Percentiles rank a stretch among this genome's conserved stretches.
These are phyloP conservation scores for Torymus aiolomorphi DNA, from an alignment of 2,888 invertebrate species.

Conservation along the genomic window DNA sequence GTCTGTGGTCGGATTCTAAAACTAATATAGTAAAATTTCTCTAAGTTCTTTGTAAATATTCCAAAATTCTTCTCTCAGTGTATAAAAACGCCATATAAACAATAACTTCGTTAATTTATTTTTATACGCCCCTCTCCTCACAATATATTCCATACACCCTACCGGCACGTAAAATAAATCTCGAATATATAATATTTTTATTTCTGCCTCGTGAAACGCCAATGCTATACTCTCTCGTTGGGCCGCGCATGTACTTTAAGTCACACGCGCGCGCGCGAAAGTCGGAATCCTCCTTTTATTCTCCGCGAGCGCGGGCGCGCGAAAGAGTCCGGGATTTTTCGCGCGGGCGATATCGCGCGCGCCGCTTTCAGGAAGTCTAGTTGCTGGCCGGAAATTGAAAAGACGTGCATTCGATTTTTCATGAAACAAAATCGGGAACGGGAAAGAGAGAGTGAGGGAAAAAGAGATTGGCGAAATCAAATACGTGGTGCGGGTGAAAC, in stretches of 20 bases:
- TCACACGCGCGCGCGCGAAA: slow-evolving; percentile 5
- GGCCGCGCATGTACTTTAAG: slow-evolving; percentile 32
- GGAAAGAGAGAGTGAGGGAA: background rate
- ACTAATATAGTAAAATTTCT: too few relatives aligned
- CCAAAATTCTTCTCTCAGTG: too few relatives aligned
- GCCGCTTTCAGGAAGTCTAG: slow-evolving; percentile 50
- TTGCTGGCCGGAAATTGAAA: slow-evolving; percentile 60
- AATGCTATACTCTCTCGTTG: slow-evolving; percentile 24
- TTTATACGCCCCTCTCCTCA: background rate
- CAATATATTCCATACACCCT: background rate
- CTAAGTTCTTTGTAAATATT: too few relatives aligned
- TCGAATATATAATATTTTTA: slow-evolving; percentile 54
- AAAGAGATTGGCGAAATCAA: slow-evolving; percentile 27
- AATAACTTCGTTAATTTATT: slow-evolving; percentile 1
- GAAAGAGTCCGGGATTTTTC: slow-evolving; percentile 28
- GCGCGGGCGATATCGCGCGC: slow-evolving; percentile 38
- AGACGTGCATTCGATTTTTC: slow-evolving; percentile 56
- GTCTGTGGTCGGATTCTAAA: too few relatives aligned
- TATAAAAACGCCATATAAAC: too few relatives aligned
- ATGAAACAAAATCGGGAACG: slow-evolving; percentile 48
- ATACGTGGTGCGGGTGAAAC: slow-evolving; percentile 16
- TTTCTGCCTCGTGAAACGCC: slow-evolving; percentile 30
- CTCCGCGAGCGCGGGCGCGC: slow-evolving; percentile 2
- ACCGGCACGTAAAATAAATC: slow-evolving; percentile 38
- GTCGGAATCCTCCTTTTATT: slow-evolving; percentile 52